Evolutionary conservation across 2,797 vertebrate genomes (phyloP), one percentile per base, ranked within the genome.

Genomic region (Neosalanx taihuensis): DNA sequence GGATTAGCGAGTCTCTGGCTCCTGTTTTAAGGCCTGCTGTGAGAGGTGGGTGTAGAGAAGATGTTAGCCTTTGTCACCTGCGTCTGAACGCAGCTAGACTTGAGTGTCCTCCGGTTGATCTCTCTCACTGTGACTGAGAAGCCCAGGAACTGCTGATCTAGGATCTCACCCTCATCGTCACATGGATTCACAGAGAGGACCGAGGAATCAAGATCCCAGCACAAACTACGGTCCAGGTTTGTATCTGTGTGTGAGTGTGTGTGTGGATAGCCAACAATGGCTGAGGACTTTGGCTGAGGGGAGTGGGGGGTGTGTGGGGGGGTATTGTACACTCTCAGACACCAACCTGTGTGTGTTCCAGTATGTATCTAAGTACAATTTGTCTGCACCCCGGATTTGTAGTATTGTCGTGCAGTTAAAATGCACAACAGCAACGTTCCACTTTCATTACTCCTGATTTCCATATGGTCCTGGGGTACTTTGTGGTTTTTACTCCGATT

Each of bases 191-290:
- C 15, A 37, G 62, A 12, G 10, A 23, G 12, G 0, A 30, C 17
- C 1, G 35, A 12, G 41, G 33, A 64, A 64, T 20, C 63, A 23
- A n/a, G 13, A 31, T 20, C n/a, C 60, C 46, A 70, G 60, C 29
- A 30, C 60, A 37, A 12, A 41, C 10, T 12, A 12, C 41, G 12
- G 41, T 67, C 13, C n/a, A 23, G 71, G 6, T 65, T 0, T 70
- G 72, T 37, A 20, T 61, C 20, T 67, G 49, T 46, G 37, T 67
- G 72, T 70, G 69, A 66, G 71, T 58, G 62, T 74, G 64, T 53
- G 74, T 46, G 58, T 56, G 18, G 41, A n/a, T 26, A 53, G n/a
- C 46, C 30, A 57, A 29, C 30, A 4, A 30, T 46, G 17, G 37
- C n/a, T 6, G 26, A 29, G 30, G 12, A 23, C n/a, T 33, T 20